Evolutionary conservation across 2,888 invertebrate genomes (phyloP).

Genomic region (Tridacna gigas): DNA sequence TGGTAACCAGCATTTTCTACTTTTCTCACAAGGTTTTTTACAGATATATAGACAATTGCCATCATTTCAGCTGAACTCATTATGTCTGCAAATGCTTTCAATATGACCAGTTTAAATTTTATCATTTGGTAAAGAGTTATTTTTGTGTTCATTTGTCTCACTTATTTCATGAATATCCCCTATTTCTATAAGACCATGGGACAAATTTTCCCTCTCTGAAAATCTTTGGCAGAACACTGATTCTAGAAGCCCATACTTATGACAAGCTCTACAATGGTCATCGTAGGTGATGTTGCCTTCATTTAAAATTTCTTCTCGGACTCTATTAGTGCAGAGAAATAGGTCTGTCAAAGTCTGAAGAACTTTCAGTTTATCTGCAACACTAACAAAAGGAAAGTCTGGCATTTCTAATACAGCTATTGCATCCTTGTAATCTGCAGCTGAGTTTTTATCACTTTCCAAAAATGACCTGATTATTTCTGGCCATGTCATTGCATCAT

Average conservation of each 20-base stretch:
- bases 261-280: conserved; percentile 85
- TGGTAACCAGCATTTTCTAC: too few relatives aligned
- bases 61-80: too few relatives aligned
- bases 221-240: too few relatives aligned
- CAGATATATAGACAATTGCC: too few relatives aligned
- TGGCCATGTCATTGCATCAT: conserved; percentile 98
- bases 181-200: too few relatives aligned
- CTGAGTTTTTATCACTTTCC: conserved; percentile 92
- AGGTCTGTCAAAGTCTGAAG: conserved; percentile 96
- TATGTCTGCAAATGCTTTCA: too few relatives aligned
- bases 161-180: too few relatives aligned
- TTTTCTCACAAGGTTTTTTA: too few relatives aligned
- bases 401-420: conserved; percentile 77
- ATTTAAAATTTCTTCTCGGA: conserved; percentile 96
- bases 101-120: too few relatives aligned
- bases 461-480: conserved; percentile 95
- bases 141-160: too few relatives aligned
- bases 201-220: too few relatives aligned
- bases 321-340: conserved; percentile 96
- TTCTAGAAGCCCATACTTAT: conserved; percentile 76
- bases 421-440: conserved; percentile 85
- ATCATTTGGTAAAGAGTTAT: too few relatives aligned
- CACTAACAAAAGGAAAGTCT: conserved; percentile 81
- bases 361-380: conserved; percentile 82
- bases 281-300: conserved; percentile 90